phyloP scores from a whole-genome alignment of 2,888 invertebrate species.

The Rhagophthalmus giganteus region DNA sequence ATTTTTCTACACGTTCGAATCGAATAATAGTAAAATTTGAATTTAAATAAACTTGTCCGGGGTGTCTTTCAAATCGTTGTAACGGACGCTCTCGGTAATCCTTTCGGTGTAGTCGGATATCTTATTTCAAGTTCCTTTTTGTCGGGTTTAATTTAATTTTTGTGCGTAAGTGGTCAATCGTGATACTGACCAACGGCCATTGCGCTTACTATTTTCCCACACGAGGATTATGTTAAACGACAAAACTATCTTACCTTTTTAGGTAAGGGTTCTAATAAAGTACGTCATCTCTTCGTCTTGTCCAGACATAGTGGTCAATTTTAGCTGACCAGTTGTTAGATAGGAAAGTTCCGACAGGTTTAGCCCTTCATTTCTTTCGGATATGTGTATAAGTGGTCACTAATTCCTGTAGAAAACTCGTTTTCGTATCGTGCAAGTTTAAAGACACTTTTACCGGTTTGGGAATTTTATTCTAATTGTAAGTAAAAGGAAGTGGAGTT shows the following conservation, averaged over 20 bases:
- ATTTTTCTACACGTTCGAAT: too few relatives aligned
- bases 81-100: constrained; percentile 24
- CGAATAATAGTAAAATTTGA: too few relatives aligned
- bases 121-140: constrained; percentile 27
- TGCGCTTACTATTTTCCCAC: constrained; percentile 31
- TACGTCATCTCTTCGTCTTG: constrained; percentile 19
- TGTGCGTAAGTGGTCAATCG: constrained; percentile 28
- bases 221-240: constrained; percentile 33
- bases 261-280: constrained; percentile 25
- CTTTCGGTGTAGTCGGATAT: constrained; percentile 26
- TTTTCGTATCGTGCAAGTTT: constrained; percentile 14
- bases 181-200: constrained; percentile 27
- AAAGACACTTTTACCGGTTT: constrained; percentile 9
- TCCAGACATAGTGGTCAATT: constrained; percentile 30
- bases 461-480: constrained; percentile 1
- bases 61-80: not conserved
- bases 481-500: constrained; percentile 8
- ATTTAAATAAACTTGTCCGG: not conserved
- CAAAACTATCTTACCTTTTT: constrained; percentile 25
- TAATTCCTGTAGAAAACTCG: constrained; percentile 30
- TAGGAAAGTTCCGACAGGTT: constrained; percentile 26
- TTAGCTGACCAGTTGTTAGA: constrained; percentile 28
- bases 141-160: constrained; percentile 22
- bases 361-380: constrained; percentile 23
- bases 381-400: constrained; percentile 29